Evolutionary conservation across 2,888 invertebrate species (phyloP).

Genomic region (Ganaspis brasiliensis): DNA sequence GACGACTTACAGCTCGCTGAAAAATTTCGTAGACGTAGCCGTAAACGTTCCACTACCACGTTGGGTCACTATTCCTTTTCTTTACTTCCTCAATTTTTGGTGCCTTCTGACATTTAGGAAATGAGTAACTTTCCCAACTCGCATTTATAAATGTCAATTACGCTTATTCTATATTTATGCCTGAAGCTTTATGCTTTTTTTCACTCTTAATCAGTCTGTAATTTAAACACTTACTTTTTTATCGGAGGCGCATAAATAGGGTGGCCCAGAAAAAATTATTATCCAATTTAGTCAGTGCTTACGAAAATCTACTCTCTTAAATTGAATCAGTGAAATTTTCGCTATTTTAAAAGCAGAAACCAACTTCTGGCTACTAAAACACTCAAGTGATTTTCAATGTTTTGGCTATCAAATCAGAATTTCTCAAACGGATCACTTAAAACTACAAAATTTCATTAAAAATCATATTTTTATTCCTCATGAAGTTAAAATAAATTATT

Average conservation of each 20-base stretch:
- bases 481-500: too few species aligned
- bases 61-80: conserved; percentile 51
- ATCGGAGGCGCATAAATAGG: not conserved
- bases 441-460: too few species aligned
- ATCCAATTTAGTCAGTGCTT: too few species aligned
- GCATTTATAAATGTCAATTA: not conserved
- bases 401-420: too few species aligned
- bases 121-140: conserved; percentile 53
- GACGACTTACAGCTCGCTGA: conserved; percentile 75
- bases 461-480: too few species aligned
- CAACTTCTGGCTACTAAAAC: too few species aligned
- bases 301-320: too few species aligned
- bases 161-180: not conserved
- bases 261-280: too few species aligned
- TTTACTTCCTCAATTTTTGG: conserved; percentile 46
- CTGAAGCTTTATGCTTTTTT: not conserved
- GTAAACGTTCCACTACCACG: conserved; percentile 72
- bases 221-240: not conserved
- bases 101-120: conserved; percentile 57
- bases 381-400: too few species aligned
- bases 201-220: not conserved
- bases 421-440: too few species aligned
- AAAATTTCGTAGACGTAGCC: conserved; percentile 73
- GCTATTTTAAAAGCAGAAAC: too few species aligned
- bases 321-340: too few species aligned